phyloP scores from a whole-genome alignment of 2,888 invertebrate species.

The Synergus gifuensis region DNA sequence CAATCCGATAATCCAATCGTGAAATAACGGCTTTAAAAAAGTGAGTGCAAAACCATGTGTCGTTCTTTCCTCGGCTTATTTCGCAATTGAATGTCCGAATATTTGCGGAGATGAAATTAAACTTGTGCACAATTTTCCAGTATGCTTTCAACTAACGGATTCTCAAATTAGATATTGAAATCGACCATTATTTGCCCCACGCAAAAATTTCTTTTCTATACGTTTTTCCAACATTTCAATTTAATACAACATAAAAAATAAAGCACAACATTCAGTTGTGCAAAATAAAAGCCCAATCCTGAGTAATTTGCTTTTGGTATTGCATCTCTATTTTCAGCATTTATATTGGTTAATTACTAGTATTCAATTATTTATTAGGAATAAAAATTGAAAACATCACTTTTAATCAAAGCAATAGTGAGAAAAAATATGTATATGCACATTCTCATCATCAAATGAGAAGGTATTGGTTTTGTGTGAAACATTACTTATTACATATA shows the following conservation, averaged over 20 bases:
- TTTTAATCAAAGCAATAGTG: too few species aligned
- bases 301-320: neutral
- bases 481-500: too few species aligned
- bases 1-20: slow-evolving; percentile 30
- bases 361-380: too few species aligned
- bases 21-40: slow-evolving; percentile 32
- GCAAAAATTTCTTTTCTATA: neutral
- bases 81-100: slow-evolving; percentile 9
- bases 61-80: neutral
- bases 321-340: neutral
- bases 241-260: neutral
- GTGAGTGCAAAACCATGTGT: slow-evolving; percentile 30
- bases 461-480: too few species aligned
- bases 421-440: too few species aligned
- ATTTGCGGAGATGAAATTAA: neutral
- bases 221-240: neutral
- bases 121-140: neutral
- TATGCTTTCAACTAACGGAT: neutral
- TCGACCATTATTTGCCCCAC: neutral
- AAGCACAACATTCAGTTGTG: neutral
- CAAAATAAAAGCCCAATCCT: neutral
- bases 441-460: too few species aligned
- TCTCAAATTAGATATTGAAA: neutral
- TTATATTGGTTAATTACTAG: neutral
- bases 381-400: too few species aligned